A percentile compares a stretch with the other conserved stretches of the same genome.
phyloP scores from a whole-genome alignment of 2,113 vertebrate genomes.

The Scalopus aquaticus region DNA sequence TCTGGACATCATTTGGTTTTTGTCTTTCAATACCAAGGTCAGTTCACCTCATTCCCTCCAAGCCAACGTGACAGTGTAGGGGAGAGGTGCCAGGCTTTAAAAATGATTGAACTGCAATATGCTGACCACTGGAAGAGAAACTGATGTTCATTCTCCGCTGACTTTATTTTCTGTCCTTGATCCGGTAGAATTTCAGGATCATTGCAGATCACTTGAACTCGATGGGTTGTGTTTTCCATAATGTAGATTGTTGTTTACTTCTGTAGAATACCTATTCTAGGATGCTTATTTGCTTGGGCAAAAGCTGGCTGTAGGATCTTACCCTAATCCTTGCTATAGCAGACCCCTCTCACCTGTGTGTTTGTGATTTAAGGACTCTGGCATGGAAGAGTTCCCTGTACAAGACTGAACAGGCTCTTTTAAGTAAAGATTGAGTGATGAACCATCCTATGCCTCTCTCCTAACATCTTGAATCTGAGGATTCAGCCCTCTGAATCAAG shows the following conservation, averaged over 20 bases:
- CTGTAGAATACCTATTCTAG: not conserved
- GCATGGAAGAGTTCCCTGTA: too few relatives aligned
- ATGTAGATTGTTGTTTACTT: not conserved
- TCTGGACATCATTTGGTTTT: not conserved
- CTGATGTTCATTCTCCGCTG: not conserved
- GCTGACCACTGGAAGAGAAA: not conserved
- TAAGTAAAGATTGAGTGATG: not conserved
- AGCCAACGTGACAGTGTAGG: not conserved
- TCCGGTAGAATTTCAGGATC: not conserved
- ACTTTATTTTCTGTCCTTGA: not conserved
- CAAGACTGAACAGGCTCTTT: not conserved
- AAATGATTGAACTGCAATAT: rapidly evolving
- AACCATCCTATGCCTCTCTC: not conserved
- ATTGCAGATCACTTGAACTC: not conserved
- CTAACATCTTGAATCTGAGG: not conserved
- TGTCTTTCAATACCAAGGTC: not conserved
- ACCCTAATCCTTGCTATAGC: not conserved
- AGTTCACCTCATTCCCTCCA: not conserved
- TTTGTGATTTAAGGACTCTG: not conserved
- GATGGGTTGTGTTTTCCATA: not conserved
- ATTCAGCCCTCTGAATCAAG: not conserved
- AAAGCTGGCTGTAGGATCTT: not conserved
- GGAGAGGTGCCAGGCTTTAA: not conserved
- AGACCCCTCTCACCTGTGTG: not conserved
- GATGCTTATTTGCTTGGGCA: not conserved